A percentile compares a stretch with the other conserved stretches of the same genome.
These are phyloP conservation scores for Osmerus mordax DNA, from an alignment of 2,113 vertebrate genomes.

Conservation along the genomic window DNA sequence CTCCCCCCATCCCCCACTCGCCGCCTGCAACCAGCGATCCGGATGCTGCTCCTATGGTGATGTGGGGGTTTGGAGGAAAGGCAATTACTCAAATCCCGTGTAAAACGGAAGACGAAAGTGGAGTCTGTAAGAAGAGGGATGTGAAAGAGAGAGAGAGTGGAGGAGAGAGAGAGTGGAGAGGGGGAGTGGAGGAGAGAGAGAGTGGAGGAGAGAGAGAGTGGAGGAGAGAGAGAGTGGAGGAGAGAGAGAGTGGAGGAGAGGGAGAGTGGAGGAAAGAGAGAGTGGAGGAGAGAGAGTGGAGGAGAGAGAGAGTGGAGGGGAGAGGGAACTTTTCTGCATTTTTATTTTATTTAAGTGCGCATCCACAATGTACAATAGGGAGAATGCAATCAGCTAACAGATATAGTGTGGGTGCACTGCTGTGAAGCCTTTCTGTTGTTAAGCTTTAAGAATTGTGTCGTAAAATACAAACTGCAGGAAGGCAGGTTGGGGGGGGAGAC, in stretches of 20 bases:
- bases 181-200: neutral
- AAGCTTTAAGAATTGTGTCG: too few species aligned
- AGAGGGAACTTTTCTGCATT: neutral
- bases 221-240: neutral
- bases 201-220: neutral
- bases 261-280: neutral
- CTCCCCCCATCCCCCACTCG: too few species aligned
- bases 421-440: too few species aligned
- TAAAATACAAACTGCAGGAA: too few species aligned
- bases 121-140: neutral
- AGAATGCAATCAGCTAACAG: too few species aligned
- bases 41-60: slow-evolving; percentile 12
- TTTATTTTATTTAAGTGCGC: too few species aligned
- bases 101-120: neutral
- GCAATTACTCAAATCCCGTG: slow-evolving; percentile 25
- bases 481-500: too few species aligned
- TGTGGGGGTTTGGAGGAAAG: slow-evolving; percentile 6
- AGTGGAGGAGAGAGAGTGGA: neutral
- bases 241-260: neutral
- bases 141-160: neutral
- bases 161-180: neutral
- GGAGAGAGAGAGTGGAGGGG: neutral
- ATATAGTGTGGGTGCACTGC: too few species aligned
- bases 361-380: too few species aligned
- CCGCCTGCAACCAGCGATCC: slow-evolving; percentile 11